phyloP scores from a whole-genome alignment of 2,888 invertebrate genomes.

The Xylota sylvarum region DNA sequence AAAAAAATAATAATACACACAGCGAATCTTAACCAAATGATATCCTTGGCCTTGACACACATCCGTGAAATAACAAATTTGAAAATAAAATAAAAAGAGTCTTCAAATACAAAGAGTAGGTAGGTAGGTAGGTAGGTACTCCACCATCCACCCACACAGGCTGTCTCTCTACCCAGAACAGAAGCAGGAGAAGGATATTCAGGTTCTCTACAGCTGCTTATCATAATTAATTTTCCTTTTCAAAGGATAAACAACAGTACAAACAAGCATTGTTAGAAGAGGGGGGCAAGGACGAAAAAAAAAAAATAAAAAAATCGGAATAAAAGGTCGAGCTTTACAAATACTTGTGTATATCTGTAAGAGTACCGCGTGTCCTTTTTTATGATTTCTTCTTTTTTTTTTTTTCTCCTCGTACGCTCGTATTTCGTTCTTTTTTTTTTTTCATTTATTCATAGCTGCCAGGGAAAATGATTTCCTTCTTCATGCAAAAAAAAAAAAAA shows the following conservation, averaged over 20 bases:
- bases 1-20: background rate
- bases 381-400: conserved; percentile 14
- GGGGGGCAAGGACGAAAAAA: background rate
- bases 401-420: background rate
- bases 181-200: background rate
- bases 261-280: conserved; percentile 37
- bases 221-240: conserved; percentile 56
- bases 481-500: background rate
- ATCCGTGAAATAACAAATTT: background rate
- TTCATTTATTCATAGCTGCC: conserved; percentile 47
- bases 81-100: conserved; percentile 8
- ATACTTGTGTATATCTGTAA: conserved; percentile 9
- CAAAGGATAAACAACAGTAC: conserved; percentile 44
- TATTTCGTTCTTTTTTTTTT: background rate
- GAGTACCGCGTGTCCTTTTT: conserved; percentile 39
- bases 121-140: too few relatives aligned
- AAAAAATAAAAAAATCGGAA: background rate
- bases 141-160: background rate
- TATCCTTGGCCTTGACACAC: conserved; percentile 44
- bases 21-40: background rate
- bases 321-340: conserved; percentile 41
- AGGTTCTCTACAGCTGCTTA: conserved; percentile 28
- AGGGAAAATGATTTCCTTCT: conserved; percentile 34
- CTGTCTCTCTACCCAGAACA: background rate
- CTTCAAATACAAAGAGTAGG: background rate